A percentile compares a stretch with the other conserved stretches of the same genome.
These are phyloP conservation scores for Artibeus jamaicensis DNA, from an alignment of 2,797 vertebrate genomes.

Conservation along the genomic window DNA sequence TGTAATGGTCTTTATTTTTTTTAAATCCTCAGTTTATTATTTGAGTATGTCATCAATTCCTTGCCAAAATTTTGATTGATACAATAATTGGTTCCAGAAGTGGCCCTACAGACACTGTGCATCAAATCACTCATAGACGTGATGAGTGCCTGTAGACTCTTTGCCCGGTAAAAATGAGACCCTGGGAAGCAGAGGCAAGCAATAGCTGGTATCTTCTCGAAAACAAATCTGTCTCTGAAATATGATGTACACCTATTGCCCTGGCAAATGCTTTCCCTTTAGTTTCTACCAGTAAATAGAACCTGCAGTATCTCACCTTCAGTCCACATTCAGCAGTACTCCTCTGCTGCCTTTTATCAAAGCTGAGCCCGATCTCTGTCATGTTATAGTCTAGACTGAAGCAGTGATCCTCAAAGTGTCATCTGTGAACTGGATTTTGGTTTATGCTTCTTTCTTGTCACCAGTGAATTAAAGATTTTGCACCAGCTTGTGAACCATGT, in stretches of 20 bases:
- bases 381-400: neutral
- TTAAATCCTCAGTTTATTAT: neutral
- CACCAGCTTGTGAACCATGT: conserved; percentile 29
- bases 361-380: conserved; percentile 39
- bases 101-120: neutral
- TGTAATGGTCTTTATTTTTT: neutral
- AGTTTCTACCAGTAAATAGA: conserved; percentile 20
- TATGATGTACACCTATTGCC: neutral
- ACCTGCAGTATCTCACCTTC: conserved; percentile 19
- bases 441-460: neutral
- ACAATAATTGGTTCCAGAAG: neutral
- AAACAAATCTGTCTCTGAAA: conserved; percentile 23
- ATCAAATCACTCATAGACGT: neutral
- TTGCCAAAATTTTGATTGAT: neutral
- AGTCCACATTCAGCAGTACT: neutral
- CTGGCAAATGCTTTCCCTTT: conserved; percentile 33
- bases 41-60: neutral
- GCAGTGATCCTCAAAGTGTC: conserved; percentile 32
- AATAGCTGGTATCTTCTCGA: neutral
- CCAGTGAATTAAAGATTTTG: neutral
- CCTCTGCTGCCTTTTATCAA: conserved; percentile 38
- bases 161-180: neutral
- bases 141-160: neutral
- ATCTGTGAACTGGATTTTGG: neutral
- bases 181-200: neutral